These are phyloP conservation scores for Hemibagrus guttatus DNA, from an alignment of 2,797 vertebrate species.

Conservation along the genomic window DNA sequence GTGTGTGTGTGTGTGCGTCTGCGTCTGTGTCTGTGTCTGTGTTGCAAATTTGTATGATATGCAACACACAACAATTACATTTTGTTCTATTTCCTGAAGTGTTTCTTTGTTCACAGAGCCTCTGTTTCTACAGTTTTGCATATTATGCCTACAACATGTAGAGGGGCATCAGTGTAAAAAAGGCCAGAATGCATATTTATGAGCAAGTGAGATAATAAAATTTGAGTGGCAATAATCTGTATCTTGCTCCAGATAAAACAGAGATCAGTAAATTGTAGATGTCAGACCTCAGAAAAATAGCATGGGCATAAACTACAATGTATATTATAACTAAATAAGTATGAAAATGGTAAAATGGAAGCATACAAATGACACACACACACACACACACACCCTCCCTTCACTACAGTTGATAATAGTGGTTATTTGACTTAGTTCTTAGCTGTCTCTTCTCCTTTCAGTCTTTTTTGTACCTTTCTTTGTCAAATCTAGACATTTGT, in stretches of 20 bases:
- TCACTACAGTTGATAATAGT: not conserved
- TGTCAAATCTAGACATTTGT: not conserved
- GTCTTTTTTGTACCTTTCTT: not conserved
- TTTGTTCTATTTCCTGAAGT: constrained; percentile 65
- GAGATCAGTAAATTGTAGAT: not conserved
- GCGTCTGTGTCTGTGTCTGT: constrained; percentile 42
- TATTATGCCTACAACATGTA: not conserved
- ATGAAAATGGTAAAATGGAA: not conserved
- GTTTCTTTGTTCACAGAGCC: constrained; percentile 23
- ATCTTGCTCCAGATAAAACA: not conserved
- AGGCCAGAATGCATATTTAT: not conserved
- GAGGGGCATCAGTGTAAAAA: not conserved
- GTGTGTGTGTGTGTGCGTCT: constrained; percentile 40
- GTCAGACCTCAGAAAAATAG: not conserved
- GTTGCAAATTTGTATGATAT: not conserved
- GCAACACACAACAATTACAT: constrained; percentile 47
- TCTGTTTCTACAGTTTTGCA: not conserved
- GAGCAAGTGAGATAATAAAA: not conserved
- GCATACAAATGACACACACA: not conserved
- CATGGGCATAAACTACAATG: not conserved
- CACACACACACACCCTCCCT: no score
- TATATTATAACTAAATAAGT: not conserved
- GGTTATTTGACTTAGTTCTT: not conserved
- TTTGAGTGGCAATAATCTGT: not conserved
- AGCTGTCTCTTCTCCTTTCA: not conserved